These are phyloP conservation scores for Poeciliopsis presidionis DNA, from an alignment of 2,797 vertebrate genomes.

Conservation along the genomic window DNA sequence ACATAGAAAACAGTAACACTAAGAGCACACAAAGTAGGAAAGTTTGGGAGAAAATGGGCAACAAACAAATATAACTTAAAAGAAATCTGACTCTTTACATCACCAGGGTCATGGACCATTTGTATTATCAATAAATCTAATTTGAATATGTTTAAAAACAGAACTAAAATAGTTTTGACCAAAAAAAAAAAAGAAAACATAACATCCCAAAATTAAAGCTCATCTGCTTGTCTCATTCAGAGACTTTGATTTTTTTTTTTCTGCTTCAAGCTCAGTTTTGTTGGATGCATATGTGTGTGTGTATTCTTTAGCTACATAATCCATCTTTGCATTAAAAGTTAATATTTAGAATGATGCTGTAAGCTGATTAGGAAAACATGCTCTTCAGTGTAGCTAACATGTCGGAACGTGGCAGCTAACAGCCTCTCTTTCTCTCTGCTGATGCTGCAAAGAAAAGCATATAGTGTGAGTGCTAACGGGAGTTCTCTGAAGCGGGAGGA, in stretches of 20 bases:
- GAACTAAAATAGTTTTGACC: neutral
- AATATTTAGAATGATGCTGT: neutral
- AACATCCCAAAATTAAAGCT: neutral
- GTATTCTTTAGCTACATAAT: neutral
- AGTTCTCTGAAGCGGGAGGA: neutral
- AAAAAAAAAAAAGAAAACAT: neutral
- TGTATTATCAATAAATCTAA: neutral
- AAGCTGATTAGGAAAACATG: neutral
- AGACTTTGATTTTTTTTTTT: neutral
- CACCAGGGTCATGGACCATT: neutral
- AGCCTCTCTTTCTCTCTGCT: neutral
- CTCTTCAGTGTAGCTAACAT: conserved; percentile 1
- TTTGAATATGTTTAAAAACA: neutral
- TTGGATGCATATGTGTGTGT: neutral
- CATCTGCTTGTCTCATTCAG: neutral
- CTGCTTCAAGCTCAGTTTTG: neutral
- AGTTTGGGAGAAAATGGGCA: neutral
- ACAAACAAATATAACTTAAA: too few species aligned
- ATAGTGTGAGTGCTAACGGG: neutral
- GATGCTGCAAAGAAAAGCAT: neutral
- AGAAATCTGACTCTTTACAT: too few species aligned
- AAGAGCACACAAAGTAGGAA: neutral
- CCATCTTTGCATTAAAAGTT: conserved; percentile 1
- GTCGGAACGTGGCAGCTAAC: neutral
- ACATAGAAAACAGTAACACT: neutral